These are phyloP conservation scores for Hydrozoanthus gracilis DNA, from an alignment of 92 coral and sea anemone genomes.

Conservation along the genomic window DNA sequence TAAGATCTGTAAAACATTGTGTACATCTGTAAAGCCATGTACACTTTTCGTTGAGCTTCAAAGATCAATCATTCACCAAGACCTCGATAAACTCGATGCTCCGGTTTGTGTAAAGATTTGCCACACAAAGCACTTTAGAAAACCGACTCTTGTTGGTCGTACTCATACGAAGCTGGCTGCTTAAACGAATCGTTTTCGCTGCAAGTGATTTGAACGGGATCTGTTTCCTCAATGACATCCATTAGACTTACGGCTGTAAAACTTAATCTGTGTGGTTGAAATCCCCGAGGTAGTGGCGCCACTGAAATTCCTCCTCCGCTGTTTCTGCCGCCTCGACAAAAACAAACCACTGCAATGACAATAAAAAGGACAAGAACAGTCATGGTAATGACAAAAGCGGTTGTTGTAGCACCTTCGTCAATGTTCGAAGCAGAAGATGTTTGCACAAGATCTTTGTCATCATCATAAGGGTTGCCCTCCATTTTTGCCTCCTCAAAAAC, in stretches of 20 bases:
- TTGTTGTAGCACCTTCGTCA: constrained; percentile 19
- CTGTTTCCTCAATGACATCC: constrained; percentile 16
- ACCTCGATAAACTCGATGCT: too few species aligned
- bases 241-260: constrained; percentile 25
- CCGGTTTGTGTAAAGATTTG: neutral
- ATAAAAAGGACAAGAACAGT: constrained; percentile 37
- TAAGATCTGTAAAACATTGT: too few species aligned
- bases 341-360: constrained; percentile 30
- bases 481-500: neutral
- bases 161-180: neutral
- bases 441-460: neutral
- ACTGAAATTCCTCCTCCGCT: constrained; percentile 24
- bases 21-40: too few species aligned
- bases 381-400: constrained; percentile 33
- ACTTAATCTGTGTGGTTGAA: constrained; percentile 16
- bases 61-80: neutral
- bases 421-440: neutral
- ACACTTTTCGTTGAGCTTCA: too few species aligned
- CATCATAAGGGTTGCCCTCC: constrained; percentile 25
- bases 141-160: constrained; percentile 25
- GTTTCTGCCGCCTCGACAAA: constrained; percentile 35
- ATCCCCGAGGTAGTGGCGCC: constrained; percentile 22
- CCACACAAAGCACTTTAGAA: neutral
- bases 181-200: neutral
- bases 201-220: neutral